Percentiles rank a stretch among this genome's conserved stretches.
These are phyloP conservation scores for Neostethus bicornis DNA, from an alignment of 2,797 vertebrate genomes.

Conservation along the genomic window DNA sequence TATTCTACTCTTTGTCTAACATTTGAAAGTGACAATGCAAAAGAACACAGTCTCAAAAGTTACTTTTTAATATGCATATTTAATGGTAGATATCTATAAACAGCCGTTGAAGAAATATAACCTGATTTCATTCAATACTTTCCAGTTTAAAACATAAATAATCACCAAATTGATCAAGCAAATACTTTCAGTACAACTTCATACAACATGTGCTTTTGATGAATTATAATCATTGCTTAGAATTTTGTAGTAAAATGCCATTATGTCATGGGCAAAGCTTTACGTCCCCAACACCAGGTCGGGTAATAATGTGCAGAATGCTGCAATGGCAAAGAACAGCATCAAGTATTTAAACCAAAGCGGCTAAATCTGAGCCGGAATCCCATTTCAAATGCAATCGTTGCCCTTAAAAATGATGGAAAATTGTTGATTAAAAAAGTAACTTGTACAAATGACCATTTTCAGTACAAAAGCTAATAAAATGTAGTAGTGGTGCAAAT, in stretches of 20 bases:
- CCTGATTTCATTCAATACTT: constrained; percentile 76
- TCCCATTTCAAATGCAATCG: constrained; percentile 77
- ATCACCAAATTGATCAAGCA: constrained; percentile 60
- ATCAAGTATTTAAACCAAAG: constrained; percentile 70
- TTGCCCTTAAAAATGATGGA: constrained; percentile 76
- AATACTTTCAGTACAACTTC: constrained; percentile 67
- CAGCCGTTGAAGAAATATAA: constrained; percentile 75
- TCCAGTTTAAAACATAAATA: constrained; percentile 74
- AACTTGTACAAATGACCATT: constrained; percentile 83
- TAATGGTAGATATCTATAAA: constrained; percentile 79
- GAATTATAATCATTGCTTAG: constrained; percentile 53
- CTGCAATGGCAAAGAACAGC: constrained; percentile 65
- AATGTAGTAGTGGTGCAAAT: constrained; percentile 80
- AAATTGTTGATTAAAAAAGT: constrained; percentile 71
- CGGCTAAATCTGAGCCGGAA: constrained; percentile 81
- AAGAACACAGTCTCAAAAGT: constrained; percentile 22
- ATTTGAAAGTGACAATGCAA: background rate
- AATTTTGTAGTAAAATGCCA: constrained; percentile 69
- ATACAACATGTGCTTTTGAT: constrained; percentile 70
- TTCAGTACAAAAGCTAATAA: constrained; percentile 83
- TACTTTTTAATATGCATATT: constrained; percentile 74
- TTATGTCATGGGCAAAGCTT: constrained; percentile 66
- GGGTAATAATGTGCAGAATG: constrained; percentile 73
- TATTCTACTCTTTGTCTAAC: background rate
- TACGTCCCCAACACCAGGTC: constrained; percentile 77